These are phyloP conservation scores for Papilio aristodemus DNA, from an alignment of 1,140 invertebrate genomes.

Conservation along the genomic window DNA sequence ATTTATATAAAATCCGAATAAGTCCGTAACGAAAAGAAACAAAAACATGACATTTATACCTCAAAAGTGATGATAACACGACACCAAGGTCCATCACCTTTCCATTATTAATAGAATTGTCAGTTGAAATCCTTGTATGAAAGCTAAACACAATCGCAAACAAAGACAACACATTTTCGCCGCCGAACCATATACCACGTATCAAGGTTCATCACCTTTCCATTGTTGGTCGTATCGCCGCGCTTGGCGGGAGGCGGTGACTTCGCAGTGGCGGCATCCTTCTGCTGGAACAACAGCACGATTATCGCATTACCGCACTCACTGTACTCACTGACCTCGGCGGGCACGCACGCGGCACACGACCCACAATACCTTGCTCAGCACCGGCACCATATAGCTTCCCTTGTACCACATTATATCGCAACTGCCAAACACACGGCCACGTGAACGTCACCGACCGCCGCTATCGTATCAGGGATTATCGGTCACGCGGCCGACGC, in stretches of 20 bases:
- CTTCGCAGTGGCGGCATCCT: slow-evolving; percentile 2
- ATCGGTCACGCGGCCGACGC: slow-evolving; percentile 20
- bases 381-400: slow-evolving; percentile 23
- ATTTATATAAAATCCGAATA: too few species aligned
- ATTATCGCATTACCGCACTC: slow-evolving; percentile 18
- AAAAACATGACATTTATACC: too few species aligned
- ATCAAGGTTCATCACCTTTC: slow-evolving; percentile 22
- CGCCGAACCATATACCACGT: not conserved
- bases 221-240: not conserved
- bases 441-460: not conserved
- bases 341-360: not conserved
- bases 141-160: too few species aligned
- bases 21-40: too few species aligned
- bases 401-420: slow-evolving; percentile 21
- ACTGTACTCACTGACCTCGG: too few species aligned
- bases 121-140: not conserved
- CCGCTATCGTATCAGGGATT: slow-evolving; percentile 15
- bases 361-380: slow-evolving; percentile 14
- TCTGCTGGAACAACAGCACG: slow-evolving; percentile 25
- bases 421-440: not conserved
- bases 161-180: not conserved
- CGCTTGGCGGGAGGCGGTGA: not conserved
- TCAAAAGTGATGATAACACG: not conserved
- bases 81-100: not conserved
- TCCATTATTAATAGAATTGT: not conserved